These are phyloP conservation scores for Macrosteles quadrilineatus DNA, from an alignment of 1,140 invertebrate species.

Conservation along the genomic window DNA sequence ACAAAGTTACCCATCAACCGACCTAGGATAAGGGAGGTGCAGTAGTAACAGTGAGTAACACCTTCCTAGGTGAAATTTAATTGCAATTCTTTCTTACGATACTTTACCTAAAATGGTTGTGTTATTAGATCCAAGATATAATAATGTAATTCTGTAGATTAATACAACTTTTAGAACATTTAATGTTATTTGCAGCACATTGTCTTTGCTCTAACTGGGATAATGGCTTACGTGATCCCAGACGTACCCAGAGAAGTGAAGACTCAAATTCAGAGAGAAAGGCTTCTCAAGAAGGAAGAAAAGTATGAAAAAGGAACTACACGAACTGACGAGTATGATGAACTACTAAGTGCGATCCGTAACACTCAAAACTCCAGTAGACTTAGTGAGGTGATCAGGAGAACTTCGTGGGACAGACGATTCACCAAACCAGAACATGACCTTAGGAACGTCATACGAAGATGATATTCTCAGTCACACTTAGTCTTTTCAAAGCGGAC, in stretches of 20 bases:
- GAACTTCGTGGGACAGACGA: constrained; percentile 38
- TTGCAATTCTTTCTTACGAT: no score
- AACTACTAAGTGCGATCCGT: constrained; percentile 60
- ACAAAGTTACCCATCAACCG: no score
- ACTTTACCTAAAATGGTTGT: no score
- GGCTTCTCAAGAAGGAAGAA: constrained; percentile 83
- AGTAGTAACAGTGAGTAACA: no score
- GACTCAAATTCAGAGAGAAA: constrained; percentile 82
- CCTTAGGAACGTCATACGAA: background rate
- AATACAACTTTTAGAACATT: no score
- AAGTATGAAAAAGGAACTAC: constrained; percentile 78
- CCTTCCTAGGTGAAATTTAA: no score
- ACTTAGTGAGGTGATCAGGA: constrained; percentile 38
- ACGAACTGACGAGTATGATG: constrained; percentile 63
- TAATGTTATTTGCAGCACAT: constrained; percentile 80
- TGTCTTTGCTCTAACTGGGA: constrained; percentile 86
- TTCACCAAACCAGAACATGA: constrained; percentile 8
- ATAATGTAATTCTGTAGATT: no score
- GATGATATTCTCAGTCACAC: no score
- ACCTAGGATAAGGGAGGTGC: no score
- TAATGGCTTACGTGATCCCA: constrained; percentile 94
- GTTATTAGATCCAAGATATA: no score
- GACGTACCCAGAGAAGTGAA: constrained; percentile 81
- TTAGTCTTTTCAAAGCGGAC: no score
- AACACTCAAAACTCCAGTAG: constrained; percentile 47